These are phyloP conservation scores for Dicaeum eximium DNA, from an alignment of 2,113 vertebrate genomes.

Conservation along the genomic window DNA sequence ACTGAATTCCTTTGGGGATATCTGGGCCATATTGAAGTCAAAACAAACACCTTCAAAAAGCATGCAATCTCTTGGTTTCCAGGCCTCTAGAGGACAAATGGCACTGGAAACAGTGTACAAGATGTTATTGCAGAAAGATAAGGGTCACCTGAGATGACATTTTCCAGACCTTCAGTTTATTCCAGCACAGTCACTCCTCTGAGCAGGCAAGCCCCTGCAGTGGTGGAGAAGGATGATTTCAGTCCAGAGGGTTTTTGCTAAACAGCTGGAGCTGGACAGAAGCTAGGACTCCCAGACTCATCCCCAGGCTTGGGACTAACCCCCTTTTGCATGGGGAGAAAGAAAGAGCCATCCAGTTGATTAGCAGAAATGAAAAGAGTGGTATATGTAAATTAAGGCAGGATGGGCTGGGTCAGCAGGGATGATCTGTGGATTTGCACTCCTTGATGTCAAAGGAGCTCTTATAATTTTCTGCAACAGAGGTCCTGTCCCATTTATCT, in stretches of 20 bases:
- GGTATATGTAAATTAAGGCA: background rate
- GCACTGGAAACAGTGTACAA: background rate
- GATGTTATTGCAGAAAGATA: background rate
- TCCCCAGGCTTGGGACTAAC: background rate
- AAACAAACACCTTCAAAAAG: background rate
- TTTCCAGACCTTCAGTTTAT: background rate
- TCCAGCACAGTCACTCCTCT: background rate
- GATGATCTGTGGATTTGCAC: background rate
- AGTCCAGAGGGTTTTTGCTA: background rate
- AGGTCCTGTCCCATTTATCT: background rate
- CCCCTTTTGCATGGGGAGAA: background rate
- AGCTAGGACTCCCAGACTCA: background rate
- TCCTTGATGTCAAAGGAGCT: background rate
- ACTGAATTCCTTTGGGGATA: background rate
- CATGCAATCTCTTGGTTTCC: background rate
- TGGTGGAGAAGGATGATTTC: background rate
- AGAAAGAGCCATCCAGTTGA: background rate
- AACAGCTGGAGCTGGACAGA: background rate
- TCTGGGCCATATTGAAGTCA: rapidly evolving
- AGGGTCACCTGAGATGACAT: background rate
- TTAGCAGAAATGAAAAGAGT: background rate
- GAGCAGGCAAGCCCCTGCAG: background rate
- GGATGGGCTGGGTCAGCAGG: background rate
- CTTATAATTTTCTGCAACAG: background rate
- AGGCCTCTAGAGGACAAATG: background rate